phyloP scores from a whole-genome alignment of 2,113 vertebrate genomes.

The Crypturellus undulatus region DNA sequence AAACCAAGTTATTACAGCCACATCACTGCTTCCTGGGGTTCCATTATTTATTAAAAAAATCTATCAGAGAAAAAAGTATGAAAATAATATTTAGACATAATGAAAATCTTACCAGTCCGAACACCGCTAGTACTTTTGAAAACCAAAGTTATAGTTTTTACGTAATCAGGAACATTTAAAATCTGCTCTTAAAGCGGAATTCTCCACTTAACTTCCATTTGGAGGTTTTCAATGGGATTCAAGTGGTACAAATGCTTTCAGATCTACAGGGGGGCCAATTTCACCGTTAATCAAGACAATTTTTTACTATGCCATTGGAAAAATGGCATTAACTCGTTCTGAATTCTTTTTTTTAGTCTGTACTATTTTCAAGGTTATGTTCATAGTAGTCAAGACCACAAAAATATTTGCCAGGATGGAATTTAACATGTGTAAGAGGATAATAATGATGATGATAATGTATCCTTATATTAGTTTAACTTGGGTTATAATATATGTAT shows the following conservation, averaged over 20 bases:
- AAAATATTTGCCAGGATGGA: neutral
- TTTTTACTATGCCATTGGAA: neutral
- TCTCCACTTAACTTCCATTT: slow-evolving; percentile 43
- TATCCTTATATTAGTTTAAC: neutral
- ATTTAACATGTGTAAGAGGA: neutral
- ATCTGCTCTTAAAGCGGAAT: neutral
- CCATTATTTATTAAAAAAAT: slow-evolving; percentile 73
- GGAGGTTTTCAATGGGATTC: neutral
- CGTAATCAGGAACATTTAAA: slow-evolving; percentile 60
- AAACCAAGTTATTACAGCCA: slow-evolving; percentile 73
- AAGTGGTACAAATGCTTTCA: neutral
- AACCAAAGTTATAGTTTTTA: slow-evolving; percentile 60
- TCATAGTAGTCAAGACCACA: neutral
- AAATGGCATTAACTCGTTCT: neutral
- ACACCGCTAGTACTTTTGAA: neutral
- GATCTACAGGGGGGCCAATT: neutral
- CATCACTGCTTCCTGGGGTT: slow-evolving; percentile 69
- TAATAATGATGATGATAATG: neutral
- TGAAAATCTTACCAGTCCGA: slow-evolving; percentile 37
- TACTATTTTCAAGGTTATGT: neutral
- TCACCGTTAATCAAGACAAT: neutral
- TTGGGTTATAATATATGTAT: neutral
- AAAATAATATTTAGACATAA: slow-evolving; percentile 68
- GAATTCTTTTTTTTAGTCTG: neutral
- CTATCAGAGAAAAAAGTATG: slow-evolving; percentile 59